phyloP scores from a whole-genome alignment of 2,888 invertebrate genomes.

The Lithophane socia region DNA sequence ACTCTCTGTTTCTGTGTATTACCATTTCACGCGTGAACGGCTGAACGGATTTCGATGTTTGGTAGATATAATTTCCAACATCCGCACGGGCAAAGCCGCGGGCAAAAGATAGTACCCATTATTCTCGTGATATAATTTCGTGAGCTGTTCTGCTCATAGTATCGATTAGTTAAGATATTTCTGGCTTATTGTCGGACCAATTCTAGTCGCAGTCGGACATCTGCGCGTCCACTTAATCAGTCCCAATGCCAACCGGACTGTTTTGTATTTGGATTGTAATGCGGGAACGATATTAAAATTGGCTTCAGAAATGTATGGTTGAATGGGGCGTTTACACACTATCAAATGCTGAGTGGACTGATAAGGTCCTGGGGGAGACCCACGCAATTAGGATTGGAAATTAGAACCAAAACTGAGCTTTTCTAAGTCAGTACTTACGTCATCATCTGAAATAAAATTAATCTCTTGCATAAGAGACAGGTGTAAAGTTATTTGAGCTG shows the following conservation, averaged over 20 bases:
- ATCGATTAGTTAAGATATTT: background rate
- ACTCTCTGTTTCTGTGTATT: background rate
- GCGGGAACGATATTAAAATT: slow-evolving; percentile 45
- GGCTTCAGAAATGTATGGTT: slow-evolving; percentile 37
- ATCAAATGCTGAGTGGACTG: slow-evolving; percentile 25
- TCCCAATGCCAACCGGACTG: slow-evolving; percentile 15
- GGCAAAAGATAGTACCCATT: too few species aligned
- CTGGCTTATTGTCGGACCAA: background rate
- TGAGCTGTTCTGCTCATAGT: too few species aligned
- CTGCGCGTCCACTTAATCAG: slow-evolving; percentile 26
- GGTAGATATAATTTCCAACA: too few species aligned
- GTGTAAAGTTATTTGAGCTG: background rate
- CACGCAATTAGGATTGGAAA: background rate
- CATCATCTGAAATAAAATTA: background rate
- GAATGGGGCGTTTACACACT: slow-evolving; percentile 23
- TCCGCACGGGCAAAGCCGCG: too few species aligned
- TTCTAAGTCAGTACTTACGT: background rate
- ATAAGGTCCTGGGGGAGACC: background rate
- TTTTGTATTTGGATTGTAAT: slow-evolving; percentile 46
- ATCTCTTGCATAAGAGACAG: background rate
- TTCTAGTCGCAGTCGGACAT: slow-evolving; percentile 17
- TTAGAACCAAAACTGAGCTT: background rate
- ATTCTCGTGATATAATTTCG: background rate
- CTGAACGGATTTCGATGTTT: background rate
- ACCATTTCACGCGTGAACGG: background rate